These are phyloP conservation scores for Torymus aiolomorphi DNA, from an alignment of 2,888 invertebrate species.

Conservation along the genomic window DNA sequence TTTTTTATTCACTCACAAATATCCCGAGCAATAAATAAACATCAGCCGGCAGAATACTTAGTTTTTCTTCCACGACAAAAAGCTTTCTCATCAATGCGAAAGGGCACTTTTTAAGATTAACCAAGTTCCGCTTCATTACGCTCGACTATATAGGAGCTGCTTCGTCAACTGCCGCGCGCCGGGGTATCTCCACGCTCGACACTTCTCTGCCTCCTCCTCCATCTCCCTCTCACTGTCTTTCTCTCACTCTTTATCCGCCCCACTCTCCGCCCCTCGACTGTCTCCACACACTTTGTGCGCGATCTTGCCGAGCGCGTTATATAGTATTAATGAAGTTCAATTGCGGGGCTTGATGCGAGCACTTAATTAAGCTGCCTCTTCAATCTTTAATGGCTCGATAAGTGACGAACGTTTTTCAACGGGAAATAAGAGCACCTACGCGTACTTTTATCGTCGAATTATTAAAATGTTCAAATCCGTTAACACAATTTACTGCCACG, in stretches of 20 bases:
- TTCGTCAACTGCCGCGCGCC: constrained; percentile 20
- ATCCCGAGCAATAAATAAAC: too few relatives aligned
- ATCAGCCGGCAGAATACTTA: constrained; percentile 8
- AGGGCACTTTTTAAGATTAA: constrained; percentile 62
- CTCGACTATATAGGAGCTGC: constrained; percentile 48
- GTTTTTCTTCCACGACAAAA: background rate
- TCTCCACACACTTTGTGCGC: constrained; percentile 1
- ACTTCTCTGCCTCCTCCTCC: constrained; percentile 15
- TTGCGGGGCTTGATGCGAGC: constrained; percentile 10
- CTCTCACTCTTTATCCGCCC: constrained; percentile 25
- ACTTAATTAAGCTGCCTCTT: background rate
- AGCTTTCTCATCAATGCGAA: constrained; percentile 32
- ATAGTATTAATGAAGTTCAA: constrained; percentile 45
- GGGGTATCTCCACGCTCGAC: constrained; percentile 13
- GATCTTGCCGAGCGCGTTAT: constrained; percentile 31
- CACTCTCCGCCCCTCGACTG: background rate
- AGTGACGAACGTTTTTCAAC: too few relatives aligned
- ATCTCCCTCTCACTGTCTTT: constrained; percentile 37
- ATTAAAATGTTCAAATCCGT: background rate
- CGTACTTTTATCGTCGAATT: background rate
- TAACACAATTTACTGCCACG: too few relatives aligned
- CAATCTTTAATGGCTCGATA: background rate
- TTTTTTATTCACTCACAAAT: too few relatives aligned
- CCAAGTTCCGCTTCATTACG: constrained; percentile 66
- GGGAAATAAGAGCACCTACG: too few relatives aligned